These are phyloP conservation scores for Pristionchus maxplancki DNA, from an alignment of 2,888 invertebrate genomes.

Conservation along the genomic window DNA sequence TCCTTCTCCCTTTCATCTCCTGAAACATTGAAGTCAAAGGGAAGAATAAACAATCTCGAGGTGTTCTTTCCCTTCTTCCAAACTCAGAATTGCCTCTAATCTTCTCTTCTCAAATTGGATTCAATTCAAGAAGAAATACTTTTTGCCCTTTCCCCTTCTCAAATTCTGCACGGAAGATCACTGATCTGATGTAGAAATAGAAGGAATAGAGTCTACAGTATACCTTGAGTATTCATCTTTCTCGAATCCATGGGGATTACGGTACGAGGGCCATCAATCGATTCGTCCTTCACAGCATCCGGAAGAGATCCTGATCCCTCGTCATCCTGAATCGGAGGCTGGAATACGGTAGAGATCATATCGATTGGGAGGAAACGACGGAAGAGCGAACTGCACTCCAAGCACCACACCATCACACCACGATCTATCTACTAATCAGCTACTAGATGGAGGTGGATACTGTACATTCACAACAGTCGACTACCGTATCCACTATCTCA, in stretches of 20 bases:
- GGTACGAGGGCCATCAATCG: background rate
- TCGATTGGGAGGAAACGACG: background rate
- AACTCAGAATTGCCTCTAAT: background rate
- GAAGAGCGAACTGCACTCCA: conserved; percentile 15
- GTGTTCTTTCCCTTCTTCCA: background rate
- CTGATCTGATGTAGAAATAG: background rate
- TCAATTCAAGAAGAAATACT: conserved; percentile 12
- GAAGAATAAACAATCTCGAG: conserved; percentile 12
- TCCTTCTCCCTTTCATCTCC: conserved; percentile 40
- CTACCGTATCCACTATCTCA: background rate
- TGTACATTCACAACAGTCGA: background rate
- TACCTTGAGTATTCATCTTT: conserved; percentile 44
- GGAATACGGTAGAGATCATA: conserved; percentile 17
- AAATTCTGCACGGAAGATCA: background rate
- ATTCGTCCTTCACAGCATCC: conserved; percentile 48
- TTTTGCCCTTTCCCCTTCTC: conserved; percentile 57
- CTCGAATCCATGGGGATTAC: conserved; percentile 16
- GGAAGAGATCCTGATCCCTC: conserved; percentile 49
- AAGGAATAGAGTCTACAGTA: background rate
- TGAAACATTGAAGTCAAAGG: conserved; percentile 28
- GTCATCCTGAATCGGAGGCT: conserved; percentile 49
- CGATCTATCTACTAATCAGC: background rate
- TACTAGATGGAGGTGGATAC: background rate
- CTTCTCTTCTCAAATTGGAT: background rate
- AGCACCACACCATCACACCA: conserved; percentile 30